A percentile compares a stretch with the other conserved stretches of the same genome.
phyloP scores from a whole-genome alignment of 1,140 invertebrate genomes.

The Panagrolaimus sp. region DNA sequence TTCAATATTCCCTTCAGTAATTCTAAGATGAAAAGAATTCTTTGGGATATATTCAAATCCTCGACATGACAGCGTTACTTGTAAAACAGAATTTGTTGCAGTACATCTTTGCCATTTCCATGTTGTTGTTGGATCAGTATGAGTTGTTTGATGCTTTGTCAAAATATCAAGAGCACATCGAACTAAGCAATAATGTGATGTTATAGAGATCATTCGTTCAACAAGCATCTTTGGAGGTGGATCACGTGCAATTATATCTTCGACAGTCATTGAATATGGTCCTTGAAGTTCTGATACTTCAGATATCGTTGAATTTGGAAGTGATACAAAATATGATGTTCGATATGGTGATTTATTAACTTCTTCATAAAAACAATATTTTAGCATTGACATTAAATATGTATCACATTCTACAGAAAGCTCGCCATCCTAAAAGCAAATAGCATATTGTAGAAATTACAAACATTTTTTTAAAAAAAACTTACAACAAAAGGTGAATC shows the following conservation, averaged over 20 bases:
- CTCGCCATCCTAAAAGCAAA: conserved; percentile 35
- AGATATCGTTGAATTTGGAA: conserved; percentile 21
- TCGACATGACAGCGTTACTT: neutral
- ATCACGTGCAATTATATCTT: conserved; percentile 29
- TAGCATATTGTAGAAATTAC: no score
- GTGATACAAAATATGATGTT: conserved; percentile 31
- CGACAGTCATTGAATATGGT: neutral
- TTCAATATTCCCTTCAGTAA: neutral
- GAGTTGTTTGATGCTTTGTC: neutral
- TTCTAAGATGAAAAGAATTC: neutral
- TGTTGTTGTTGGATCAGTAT: neutral
- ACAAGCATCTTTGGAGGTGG: conserved; percentile 33
- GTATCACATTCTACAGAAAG: conserved; percentile 28
- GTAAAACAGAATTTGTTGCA: neutral
- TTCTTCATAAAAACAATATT: conserved; percentile 39
- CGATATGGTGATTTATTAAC: conserved; percentile 27
- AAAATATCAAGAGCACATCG: conserved; percentile 10
- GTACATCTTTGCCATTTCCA: conserved; percentile 1
- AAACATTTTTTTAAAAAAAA: neutral
- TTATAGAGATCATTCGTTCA: conserved; percentile 32
- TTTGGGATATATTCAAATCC: neutral
- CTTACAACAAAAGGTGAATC: conserved; percentile 31
- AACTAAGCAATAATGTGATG: conserved; percentile 16
- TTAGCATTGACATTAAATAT: conserved; percentile 32
- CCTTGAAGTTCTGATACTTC: conserved; percentile 24